Conservation (phyloP, 2,888 invertebrate genomes). For the Molanna angustata region DNA sequence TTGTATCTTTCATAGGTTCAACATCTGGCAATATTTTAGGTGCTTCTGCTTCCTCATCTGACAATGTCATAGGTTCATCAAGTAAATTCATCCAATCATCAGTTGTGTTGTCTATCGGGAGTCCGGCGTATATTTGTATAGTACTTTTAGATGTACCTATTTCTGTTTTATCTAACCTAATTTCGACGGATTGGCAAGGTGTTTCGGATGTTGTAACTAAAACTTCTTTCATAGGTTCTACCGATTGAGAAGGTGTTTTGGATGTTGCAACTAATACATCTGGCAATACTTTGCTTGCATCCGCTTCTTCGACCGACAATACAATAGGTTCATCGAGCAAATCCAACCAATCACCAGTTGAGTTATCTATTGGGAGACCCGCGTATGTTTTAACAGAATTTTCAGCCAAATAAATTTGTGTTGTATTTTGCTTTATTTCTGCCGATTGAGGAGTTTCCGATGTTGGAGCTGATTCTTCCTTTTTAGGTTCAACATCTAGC, state of each 20-base stretch:
- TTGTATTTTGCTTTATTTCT: too few species aligned
- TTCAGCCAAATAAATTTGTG: too few species aligned
- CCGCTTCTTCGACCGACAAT: constrained; percentile 36
- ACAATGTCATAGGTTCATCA: constrained; percentile 34
- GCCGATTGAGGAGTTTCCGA: too few species aligned
- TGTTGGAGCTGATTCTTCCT: too few species aligned
- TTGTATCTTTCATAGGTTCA: too few species aligned
- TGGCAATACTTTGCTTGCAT: background rate
- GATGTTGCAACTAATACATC: background rate
- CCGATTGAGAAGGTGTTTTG: background rate
- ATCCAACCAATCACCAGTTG: constrained; percentile 31
- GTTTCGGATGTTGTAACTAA: background rate
- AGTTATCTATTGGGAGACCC: constrained; percentile 29
- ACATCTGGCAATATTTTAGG: background rate
- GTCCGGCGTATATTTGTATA: constrained; percentile 21
- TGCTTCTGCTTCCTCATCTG: constrained; percentile 33
- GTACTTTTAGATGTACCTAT: background rate
- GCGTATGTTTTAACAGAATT: too few species aligned
- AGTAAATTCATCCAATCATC: constrained; percentile 32
- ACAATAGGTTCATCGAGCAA: constrained; percentile 33
- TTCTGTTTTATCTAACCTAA: too few species aligned
- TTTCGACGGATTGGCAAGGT: background rate
- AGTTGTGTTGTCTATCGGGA: constrained; percentile 28
- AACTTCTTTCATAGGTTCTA: background rate
- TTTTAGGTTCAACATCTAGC: too few species aligned